Conservation (phyloP, 2,113 vertebrate genomes). For the Ramphastos sulfuratus region DNA sequence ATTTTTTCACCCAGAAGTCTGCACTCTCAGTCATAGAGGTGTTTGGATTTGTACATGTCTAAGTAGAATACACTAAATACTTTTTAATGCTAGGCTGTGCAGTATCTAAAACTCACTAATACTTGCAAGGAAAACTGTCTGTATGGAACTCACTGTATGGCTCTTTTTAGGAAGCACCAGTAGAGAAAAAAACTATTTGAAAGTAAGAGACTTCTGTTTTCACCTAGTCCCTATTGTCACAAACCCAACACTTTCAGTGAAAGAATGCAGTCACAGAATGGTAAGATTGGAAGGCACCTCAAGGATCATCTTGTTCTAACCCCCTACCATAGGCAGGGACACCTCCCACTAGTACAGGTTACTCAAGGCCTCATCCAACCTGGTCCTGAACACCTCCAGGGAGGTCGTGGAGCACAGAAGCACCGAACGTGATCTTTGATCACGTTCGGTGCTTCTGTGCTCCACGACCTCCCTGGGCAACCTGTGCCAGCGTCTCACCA, state of each 20-base stretch:
- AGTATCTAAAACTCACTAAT: background rate
- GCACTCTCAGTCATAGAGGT: background rate
- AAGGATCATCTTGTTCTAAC: too few species aligned
- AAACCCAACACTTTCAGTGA: background rate
- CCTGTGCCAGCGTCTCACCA: too few species aligned
- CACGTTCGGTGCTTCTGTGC: too few species aligned
- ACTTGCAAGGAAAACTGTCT: background rate
- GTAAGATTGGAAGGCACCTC: too few species aligned
- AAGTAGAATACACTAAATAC: background rate
- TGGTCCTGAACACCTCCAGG: too few species aligned
- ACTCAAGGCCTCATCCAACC: too few species aligned
- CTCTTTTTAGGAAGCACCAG: background rate
- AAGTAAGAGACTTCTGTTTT: background rate
- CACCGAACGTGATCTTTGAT: too few species aligned
- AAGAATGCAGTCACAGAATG: background rate
- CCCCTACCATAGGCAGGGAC: too few species aligned
- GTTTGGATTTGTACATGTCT: background rate
- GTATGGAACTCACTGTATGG: background rate
- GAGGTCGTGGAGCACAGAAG: too few species aligned
- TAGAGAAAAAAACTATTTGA: background rate
- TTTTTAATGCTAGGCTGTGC: background rate
- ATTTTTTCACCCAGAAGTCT: background rate
- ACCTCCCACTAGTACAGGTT: too few species aligned
- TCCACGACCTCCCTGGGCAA: too few species aligned
- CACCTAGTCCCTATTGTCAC: background rate